phyloP scores from a whole-genome alignment of 2,113 vertebrate genomes.

The Bolborhynchus lineola region DNA sequence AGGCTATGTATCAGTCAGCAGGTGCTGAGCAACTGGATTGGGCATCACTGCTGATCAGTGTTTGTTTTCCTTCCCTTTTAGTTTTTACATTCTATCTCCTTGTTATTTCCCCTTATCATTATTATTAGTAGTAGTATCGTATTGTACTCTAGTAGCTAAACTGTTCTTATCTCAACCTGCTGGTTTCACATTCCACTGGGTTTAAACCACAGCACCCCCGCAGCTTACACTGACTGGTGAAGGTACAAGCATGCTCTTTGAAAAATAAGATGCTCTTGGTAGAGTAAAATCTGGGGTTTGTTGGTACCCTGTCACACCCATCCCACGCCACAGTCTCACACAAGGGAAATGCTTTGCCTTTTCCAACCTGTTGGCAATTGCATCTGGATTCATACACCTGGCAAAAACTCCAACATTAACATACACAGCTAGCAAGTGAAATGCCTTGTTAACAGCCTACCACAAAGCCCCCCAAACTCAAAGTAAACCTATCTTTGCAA shows the following conservation, averaged over 20 bases:
- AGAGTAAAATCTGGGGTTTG: background rate
- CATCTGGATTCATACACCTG: background rate
- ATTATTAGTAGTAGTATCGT: background rate
- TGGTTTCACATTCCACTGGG: background rate
- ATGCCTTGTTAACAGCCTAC: background rate
- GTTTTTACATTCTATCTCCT: background rate
- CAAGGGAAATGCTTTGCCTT: background rate
- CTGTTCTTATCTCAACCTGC: background rate
- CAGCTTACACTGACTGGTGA: background rate
- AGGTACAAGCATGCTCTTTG: background rate
- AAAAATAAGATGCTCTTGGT: background rate
- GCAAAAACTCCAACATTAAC: background rate
- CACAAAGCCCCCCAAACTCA: background rate
- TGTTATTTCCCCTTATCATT: background rate
- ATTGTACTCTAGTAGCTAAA: background rate
- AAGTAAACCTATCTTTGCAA: background rate
- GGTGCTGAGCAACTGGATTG: background rate
- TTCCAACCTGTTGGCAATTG: background rate
- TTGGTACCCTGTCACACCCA: background rate
- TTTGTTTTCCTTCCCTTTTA: background rate
- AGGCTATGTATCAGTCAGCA: background rate
- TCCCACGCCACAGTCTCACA: background rate
- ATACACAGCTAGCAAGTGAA: background rate
- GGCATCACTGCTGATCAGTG: background rate
- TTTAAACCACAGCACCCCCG: background rate